Base-by-base conservation (phyloP, 92 coral and sea anemone genomes). In the Meandrina meandrites region DNA sequence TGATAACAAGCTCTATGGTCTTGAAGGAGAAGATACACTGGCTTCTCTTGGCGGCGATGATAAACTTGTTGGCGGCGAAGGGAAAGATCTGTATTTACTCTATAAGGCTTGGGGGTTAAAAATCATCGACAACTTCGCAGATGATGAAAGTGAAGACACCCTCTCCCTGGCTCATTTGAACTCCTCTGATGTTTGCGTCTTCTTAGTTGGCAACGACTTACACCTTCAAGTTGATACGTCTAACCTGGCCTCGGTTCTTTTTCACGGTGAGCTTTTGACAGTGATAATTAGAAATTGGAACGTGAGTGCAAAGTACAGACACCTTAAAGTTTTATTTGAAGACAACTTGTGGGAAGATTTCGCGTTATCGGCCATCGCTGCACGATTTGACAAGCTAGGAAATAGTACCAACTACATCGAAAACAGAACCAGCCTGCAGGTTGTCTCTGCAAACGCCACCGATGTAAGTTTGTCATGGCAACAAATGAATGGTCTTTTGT, bases 51-150 rank as follows among this genome's bases (percentile, higher is more conserved):
- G 90, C n/a, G 94, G 94, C 28, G 19, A 77, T 56, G 92, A 91
- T 48, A 51, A 53, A 67, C 86, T 91, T 16, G 84, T 56, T 68
- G 94, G 94, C 11, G 94, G 94, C 19, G 84, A 80, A 53, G 94
- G 91, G 10, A 56, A 47, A 11, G 94, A 92, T 68, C n/a, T 35
- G 17, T 92, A 92, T 42, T 12, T 89, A 10, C 56, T 92, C 4
- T 60, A 86, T 28, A 60, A 79, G 16, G 84, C 91, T 17, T 82
- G 16, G 36, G 94, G 94, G 0, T 5, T 85, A 47, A 89, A 92
- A 53, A 67, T 80, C 17, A 88, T 91, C 45, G 94, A 91, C 75
- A 91, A 91, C 90, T 88, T 74, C 31, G 94, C 94, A 8, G 56
- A 89, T 17, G 94, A 89, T 64, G 84, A 85, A 22, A 50, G 5